phyloP scores from a whole-genome alignment of 2,113 vertebrate species.

The Trochalopteron elliotii region DNA sequence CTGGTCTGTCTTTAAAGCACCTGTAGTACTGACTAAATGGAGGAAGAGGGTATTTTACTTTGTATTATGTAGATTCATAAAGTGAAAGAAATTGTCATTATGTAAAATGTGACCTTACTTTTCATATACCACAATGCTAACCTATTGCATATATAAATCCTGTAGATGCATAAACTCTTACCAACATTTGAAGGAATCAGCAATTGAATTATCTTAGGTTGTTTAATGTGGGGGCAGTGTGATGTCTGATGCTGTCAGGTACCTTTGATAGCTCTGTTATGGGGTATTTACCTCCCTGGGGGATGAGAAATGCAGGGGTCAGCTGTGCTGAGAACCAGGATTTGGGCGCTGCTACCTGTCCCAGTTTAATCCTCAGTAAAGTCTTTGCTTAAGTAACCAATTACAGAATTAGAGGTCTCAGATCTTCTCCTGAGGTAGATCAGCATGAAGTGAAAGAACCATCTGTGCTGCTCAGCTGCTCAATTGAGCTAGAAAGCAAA shows the following conservation, averaged over 20 bases:
- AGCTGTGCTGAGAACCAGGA: neutral
- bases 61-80: neutral
- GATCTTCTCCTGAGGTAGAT: neutral
- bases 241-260: neutral
- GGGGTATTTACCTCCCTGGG: neutral
- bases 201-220: fast-evolving
- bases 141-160: neutral
- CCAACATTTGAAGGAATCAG: neutral
- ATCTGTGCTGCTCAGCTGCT: neutral
- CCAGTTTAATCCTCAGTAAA: neutral
- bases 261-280: neutral
- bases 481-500: neutral
- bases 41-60: neutral
- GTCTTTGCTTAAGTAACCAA: neutral
- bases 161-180: neutral
- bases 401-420: neutral
- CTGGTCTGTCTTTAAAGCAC: neutral
- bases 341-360: neutral
- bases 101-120: neutral
- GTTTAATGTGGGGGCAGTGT: neutral
- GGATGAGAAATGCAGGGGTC: neutral
- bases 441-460: conserved; percentile 11
- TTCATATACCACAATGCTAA: neutral
- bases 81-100: neutral
- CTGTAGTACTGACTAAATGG: neutral